Evolutionary conservation across 2,113 vertebrate genomes (phyloP), one percentile per base, ranked within the genome.

Genomic region (Poeciliopsis turrubarensis): DNA sequence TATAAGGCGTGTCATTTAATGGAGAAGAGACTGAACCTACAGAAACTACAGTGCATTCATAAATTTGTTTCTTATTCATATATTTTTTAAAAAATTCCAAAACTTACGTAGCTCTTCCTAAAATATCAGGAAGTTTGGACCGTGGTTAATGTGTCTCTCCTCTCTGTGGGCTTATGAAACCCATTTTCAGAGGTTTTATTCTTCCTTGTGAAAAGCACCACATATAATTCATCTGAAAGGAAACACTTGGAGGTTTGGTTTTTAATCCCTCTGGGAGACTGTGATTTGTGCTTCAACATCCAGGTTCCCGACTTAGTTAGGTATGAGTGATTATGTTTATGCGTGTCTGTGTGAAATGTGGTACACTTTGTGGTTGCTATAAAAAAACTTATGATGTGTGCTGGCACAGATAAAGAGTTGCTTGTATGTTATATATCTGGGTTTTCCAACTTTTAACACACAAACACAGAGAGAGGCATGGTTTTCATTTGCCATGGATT

Each of bases 401-500:
- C 74, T 76, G 66, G 63, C 76, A 72, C 34, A 80, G 75, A 75
- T 9, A 47, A 85, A 73, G 47, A 54, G n/a, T 17, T 61, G n/a
- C 66, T 75, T 65, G 77, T 63, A 75, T 32, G 64, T 72, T 70
- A 60, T 34, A 82, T 12, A 72, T 65, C 64, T 76, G 74, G 65
- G 77, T 74, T 76, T 83, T n/a, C 1, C 14, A 29, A 17, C 29
- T 79, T 27, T 64, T 29, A 9, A n/a, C 73, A 57, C 7, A 44
- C 31, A 62, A 5, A 71, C 72, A 51, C 62, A 79, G 57, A 62
- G 0, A 57, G 25, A 30, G 3, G 66, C 65, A 54, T 82, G 83
- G 71, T 86, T 89, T 84, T 89, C 65, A 77, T 85, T 70, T 85
- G 54, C 74, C 62, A 29, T 81, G 73, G 65, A 85, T 85, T 47